These are phyloP conservation scores for Avahi laniger DNA, from an alignment of 2,797 vertebrate species.

Conservation along the genomic window DNA sequence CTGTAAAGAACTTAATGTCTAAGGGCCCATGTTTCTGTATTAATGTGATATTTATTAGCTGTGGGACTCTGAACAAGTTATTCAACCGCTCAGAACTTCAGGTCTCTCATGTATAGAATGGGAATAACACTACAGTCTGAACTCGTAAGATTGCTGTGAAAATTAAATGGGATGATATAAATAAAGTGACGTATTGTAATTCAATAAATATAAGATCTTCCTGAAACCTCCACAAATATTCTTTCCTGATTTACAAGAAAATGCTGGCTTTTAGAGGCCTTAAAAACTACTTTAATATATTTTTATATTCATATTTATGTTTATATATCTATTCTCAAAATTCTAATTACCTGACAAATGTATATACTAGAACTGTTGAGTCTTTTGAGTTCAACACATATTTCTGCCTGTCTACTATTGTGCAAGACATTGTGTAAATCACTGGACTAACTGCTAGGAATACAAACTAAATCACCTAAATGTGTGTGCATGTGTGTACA, in stretches of 20 bases:
- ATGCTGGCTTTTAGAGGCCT: neutral
- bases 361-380: neutral
- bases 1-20: neutral
- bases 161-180: neutral
- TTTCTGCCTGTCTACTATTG: neutral
- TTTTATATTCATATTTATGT: neutral
- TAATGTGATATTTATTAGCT: neutral
- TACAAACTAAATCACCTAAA: neutral
- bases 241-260: neutral
- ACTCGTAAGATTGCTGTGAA: neutral
- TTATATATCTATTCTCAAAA: neutral
- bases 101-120: neutral
- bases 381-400: conserved; percentile 6
- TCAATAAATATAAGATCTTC: neutral
- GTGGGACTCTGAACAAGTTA: neutral
- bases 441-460: neutral
- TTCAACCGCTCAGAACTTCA: neutral
- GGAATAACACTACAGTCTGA: neutral
- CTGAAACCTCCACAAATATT: neutral
- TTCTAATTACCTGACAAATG: neutral
- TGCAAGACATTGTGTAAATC: neutral
- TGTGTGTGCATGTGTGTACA: neutral
- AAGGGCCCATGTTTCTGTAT: neutral
- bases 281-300: neutral
- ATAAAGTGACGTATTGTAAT: neutral